phyloP scores from a whole-genome alignment of 1,140 invertebrate genomes.

The Ectropis grisescens region DNA sequence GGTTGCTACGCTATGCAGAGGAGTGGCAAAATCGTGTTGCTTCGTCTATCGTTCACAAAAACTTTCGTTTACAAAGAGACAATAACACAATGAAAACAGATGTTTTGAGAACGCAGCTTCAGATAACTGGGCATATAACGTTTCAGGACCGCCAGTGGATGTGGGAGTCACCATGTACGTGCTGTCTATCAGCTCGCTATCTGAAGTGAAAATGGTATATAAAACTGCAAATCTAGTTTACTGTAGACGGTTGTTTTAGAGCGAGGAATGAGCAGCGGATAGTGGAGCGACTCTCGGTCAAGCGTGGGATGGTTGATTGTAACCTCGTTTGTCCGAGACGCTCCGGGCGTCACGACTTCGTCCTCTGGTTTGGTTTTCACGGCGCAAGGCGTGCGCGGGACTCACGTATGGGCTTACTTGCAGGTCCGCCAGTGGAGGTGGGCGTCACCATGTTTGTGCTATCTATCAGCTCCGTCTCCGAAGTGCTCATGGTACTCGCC shows the following conservation, averaged over 20 bases:
- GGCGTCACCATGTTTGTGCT: slow-evolving; percentile 98
- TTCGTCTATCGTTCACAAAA: too few species aligned
- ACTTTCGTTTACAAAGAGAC: too few species aligned
- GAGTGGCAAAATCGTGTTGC: too few species aligned
- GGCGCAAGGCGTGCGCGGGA: slow-evolving; percentile 46
- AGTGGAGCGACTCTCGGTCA: slow-evolving; percentile 40
- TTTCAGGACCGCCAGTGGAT: slow-evolving; percentile 94
- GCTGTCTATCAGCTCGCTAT: slow-evolving; percentile 97
- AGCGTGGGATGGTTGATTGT: slow-evolving; percentile 18
- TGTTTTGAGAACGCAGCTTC: too few species aligned
- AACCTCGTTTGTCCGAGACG: slow-evolving; percentile 35
- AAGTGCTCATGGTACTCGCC: slow-evolving; percentile 95
- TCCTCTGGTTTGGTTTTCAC: slow-evolving; percentile 68
- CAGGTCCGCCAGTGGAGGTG: slow-evolving; percentile 95
- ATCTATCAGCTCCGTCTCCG: slow-evolving; percentile 98
- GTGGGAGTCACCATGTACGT: too few species aligned
- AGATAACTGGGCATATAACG: too few species aligned
- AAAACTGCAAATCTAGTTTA: slow-evolving; percentile 44
- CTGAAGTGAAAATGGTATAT: slow-evolving; percentile 97
- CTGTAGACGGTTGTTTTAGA: slow-evolving; percentile 33
- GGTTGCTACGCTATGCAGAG: too few species aligned
- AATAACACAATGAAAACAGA: too few species aligned
- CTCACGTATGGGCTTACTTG: slow-evolving; percentile 71
- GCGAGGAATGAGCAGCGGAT: slow-evolving; percentile 16
- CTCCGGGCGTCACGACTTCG: slow-evolving; percentile 47